Evolutionary conservation across 35 echinoderm and acorn worm genomes (phyloP), one percentile per base, ranked within the genome.

Genomic region (Nesometra sesokonis): DNA sequence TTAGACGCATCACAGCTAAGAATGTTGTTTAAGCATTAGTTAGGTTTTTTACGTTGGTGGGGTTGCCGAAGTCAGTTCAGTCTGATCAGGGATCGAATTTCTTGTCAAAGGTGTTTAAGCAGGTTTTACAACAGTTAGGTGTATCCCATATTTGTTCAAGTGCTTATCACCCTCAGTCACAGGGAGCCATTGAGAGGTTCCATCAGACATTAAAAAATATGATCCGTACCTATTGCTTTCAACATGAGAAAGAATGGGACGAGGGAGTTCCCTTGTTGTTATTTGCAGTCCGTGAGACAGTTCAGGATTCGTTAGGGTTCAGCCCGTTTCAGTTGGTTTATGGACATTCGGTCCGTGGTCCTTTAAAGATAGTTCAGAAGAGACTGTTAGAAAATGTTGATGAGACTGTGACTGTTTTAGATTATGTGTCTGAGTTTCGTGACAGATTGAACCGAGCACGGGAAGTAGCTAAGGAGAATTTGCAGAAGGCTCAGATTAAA

Each of bases 61-160:
- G 91, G 13, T 76, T 93, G 32, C 87, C 91, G 32, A 85, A 85
- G 33, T 78, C 77, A 34, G 79, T 93, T 39, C 88, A 90, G 80
- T 90, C 90, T 17, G 92, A 93, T 83, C 92, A 90, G 34, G 92
- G 84, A 17, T 87, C 84, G 17, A 90, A 93, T 77, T 93, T 86
- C 76, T 86, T 77, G 84, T 78, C 77, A 9, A 32, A 32, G 9
- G 27, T 78, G n/a, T n/a, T n/a, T n/a, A n/a, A n/a, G n/a, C n/a
- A n/a, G n/a, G n/a, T n/a, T n/a, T n/a, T n/a, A n/a, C n/a, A n/a
- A n/a, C n/a, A n/a, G n/a, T n/a, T n/a, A n/a, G n/a, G n/a, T n/a
- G n/a, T 30, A 8, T 78, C 23, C 5, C 5, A 78, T 8, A 78
- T 8, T 5, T 78, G 5, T 9, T 78, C 8, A n/a, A n/a, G n/a